Conservation (phyloP, 2,113 vertebrate species). For the Channa maculata region DNA sequence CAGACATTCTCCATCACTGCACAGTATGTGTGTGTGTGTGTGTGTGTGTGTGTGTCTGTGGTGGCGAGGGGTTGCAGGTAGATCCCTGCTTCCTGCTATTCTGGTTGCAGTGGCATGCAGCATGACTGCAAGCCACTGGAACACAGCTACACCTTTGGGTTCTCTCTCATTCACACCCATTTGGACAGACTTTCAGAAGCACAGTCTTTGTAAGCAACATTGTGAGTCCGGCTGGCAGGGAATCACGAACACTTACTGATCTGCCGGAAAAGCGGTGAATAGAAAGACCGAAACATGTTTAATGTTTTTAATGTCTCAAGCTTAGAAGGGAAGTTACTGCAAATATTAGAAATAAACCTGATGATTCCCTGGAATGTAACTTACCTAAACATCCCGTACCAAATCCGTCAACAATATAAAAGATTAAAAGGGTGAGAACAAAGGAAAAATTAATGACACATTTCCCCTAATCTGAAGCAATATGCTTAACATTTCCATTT, state of each 20-base stretch:
- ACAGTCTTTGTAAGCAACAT: background rate
- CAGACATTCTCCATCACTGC: conserved; percentile 13
- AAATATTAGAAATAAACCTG: background rate
- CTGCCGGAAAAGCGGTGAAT: background rate
- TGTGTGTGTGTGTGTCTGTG: conserved; percentile 11
- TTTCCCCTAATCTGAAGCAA: conserved; percentile 10
- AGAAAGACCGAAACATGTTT: background rate
- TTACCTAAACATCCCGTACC: conserved; percentile 26
- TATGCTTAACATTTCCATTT: conserved; percentile 51
- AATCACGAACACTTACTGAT: conserved; percentile 13
- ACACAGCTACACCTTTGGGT: conserved; percentile 19
- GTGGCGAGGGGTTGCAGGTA: conserved; percentile 48
- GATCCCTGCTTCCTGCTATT: conserved; percentile 68
- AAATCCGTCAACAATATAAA: conserved; percentile 16
- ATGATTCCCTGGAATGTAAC: conserved; percentile 2
- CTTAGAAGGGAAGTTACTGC: background rate
- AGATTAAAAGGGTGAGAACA: conserved; percentile 7
- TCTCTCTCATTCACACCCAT: background rate
- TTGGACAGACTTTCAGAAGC: background rate
- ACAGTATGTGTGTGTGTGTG: conserved; percentile 32
- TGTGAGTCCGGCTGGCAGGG: background rate
- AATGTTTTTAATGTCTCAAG: conserved; percentile 7
- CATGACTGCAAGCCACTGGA: conserved; percentile 24
- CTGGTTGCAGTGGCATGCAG: conserved; percentile 32
- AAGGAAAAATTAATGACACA: conserved; percentile 4